A percentile compares a stretch with the other conserved stretches of the same genome.
phyloP scores from a whole-genome alignment of 2,797 vertebrate species.

The Rhyacichthys aspro region DNA sequence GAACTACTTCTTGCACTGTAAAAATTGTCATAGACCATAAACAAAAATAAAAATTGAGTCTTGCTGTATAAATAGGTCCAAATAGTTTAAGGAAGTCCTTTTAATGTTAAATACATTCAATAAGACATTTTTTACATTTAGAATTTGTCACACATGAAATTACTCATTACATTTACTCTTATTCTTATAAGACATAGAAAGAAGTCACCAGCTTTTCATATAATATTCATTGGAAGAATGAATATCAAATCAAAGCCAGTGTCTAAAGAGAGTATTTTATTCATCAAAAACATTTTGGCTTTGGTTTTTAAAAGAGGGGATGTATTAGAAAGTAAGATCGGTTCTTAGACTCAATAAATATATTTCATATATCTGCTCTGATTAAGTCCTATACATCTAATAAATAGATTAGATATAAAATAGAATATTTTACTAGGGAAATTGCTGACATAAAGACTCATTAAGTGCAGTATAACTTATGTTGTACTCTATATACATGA shows the following conservation, averaged over 20 bases:
- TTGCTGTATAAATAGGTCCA: background rate
- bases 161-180: background rate
- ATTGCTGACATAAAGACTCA: constrained; percentile 4
- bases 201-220: constrained; percentile 31
- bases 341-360: constrained; percentile 11
- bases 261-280: constrained; percentile 20
- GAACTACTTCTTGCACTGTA: constrained; percentile 3
- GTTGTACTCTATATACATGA: constrained; percentile 43
- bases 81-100: constrained; percentile 24
- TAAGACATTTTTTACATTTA: constrained; percentile 13
- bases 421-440: constrained; percentile 9
- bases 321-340: constrained; percentile 31
- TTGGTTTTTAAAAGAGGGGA: constrained; percentile 35
- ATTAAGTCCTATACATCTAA: constrained; percentile 32
- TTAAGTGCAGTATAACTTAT: constrained; percentile 24
- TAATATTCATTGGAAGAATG: constrained; percentile 26
- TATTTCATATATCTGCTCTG: constrained; percentile 14
- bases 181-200: constrained; percentile 2
- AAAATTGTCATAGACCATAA: background rate
- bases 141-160: constrained; percentile 43
- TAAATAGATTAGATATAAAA: constrained; percentile 58
- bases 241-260: constrained; percentile 50
- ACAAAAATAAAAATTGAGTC: background rate
- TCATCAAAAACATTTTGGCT: constrained; percentile 60
- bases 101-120: constrained; percentile 6